These are phyloP conservation scores for Synanthedon myopaeformis DNA, from an alignment of 2,888 invertebrate genomes.

Conservation along the genomic window DNA sequence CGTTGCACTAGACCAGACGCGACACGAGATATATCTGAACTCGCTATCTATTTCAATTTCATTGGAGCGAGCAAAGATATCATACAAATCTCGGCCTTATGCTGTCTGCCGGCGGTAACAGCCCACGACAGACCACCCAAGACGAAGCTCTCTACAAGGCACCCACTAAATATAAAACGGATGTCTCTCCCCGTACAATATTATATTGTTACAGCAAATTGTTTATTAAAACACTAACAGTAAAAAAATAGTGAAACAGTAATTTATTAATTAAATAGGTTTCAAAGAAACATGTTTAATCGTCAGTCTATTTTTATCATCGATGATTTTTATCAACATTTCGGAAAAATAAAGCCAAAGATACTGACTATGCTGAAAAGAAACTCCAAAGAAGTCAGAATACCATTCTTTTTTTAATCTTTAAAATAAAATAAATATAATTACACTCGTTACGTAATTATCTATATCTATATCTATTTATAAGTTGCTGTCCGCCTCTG, in stretches of 20 bases:
- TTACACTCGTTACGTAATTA: too few relatives aligned
- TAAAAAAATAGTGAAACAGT: constrained; percentile 27
- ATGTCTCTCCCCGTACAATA: constrained; percentile 46
- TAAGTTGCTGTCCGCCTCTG: too few relatives aligned
- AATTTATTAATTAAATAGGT: too few relatives aligned
- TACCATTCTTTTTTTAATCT: too few relatives aligned
- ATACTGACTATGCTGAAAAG: too few relatives aligned
- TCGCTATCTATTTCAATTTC: constrained; percentile 63
- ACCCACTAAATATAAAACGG: constrained; percentile 50
- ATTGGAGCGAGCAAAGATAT: constrained; percentile 49
- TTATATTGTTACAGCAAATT: constrained; percentile 29
- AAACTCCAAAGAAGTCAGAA: too few relatives aligned
- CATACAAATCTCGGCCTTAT: constrained; percentile 61
- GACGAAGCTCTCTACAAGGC: constrained; percentile 33
- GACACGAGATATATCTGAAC: constrained; percentile 49
- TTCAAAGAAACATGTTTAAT: too few relatives aligned
- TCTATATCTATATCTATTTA: too few relatives aligned
- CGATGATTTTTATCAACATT: not conserved
- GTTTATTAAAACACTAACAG: constrained; percentile 30
- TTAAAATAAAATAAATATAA: too few relatives aligned
- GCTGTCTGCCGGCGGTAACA: constrained; percentile 34
- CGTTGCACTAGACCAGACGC: constrained; percentile 56
- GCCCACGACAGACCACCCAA: constrained; percentile 57
- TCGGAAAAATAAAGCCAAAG: not conserved
- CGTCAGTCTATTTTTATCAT: too few relatives aligned